phyloP scores from a whole-genome alignment of 2,113 vertebrate species.

The Salvelinus sp. region DNA sequence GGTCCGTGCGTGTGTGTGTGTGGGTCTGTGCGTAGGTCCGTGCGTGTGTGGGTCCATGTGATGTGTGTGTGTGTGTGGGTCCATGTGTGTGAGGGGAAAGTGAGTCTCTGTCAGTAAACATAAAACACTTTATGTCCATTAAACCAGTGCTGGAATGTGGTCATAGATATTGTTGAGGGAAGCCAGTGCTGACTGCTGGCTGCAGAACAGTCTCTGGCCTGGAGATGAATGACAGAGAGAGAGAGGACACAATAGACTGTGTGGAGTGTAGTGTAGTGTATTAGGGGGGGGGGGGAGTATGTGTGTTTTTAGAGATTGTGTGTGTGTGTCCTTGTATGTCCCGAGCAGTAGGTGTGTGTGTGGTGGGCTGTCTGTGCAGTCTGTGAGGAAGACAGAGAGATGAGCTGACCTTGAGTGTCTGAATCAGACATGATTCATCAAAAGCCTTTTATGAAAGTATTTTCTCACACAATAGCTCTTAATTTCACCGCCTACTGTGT shows the following conservation, averaged over 20 bases:
- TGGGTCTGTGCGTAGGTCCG: not conserved
- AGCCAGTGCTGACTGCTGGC: not conserved
- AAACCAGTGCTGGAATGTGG: conserved; percentile 26
- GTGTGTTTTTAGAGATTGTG: conserved; percentile 14
- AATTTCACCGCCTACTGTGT: conserved; percentile 57
- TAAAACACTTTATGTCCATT: conserved; percentile 4
- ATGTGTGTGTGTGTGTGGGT: not conserved
- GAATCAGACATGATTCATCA: conserved; percentile 66
- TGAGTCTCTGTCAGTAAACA: conserved; percentile 4
- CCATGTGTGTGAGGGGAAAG: not conserved
- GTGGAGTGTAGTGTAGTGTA: not conserved
- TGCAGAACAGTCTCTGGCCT: not conserved
- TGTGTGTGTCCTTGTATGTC: not conserved
- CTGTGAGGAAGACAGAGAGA: conserved; percentile 22
- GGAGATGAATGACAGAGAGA: conserved; percentile 16
- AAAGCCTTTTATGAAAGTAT: conserved; percentile 69
- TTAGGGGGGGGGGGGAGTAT: not conserved
- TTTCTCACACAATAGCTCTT: conserved; percentile 60
- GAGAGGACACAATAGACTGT: conserved; percentile 14
- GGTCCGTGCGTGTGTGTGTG: not conserved
- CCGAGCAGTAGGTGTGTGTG: not conserved
- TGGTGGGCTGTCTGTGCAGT: not conserved
- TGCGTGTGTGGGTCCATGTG: not conserved
- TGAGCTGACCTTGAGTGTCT: conserved; percentile 67
- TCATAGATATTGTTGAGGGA: conserved; percentile 29